phyloP scores from a whole-genome alignment of 2,888 invertebrate species.

The Cerastis rubricosa region DNA sequence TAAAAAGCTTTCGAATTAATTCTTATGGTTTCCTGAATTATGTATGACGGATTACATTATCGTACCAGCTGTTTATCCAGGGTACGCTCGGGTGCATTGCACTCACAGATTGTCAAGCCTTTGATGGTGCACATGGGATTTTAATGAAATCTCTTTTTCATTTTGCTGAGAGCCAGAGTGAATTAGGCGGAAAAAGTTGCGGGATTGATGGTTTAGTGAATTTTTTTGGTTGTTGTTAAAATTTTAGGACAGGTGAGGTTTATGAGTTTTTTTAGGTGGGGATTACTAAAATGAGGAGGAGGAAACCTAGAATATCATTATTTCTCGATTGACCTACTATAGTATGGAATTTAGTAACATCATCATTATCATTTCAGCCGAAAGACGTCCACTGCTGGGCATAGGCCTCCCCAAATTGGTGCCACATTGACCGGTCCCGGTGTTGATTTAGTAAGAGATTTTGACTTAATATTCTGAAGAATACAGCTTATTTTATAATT shows the following conservation, averaged over 20 bases:
- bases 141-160: constrained; percentile 51
- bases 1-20: constrained; percentile 78
- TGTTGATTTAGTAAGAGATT: no score
- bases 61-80: constrained; percentile 73
- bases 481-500: no score
- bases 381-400: no score
- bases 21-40: constrained; percentile 77
- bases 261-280: background rate
- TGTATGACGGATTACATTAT: constrained; percentile 78
- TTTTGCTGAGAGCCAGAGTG: constrained; percentile 42
- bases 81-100: constrained; percentile 63
- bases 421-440: no score
- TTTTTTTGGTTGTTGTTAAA: background rate
- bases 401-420: no score
- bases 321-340: no score
- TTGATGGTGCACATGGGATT: constrained; percentile 53
- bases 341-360: background rate
- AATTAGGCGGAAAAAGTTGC: constrained; percentile 40
- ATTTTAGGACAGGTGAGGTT: background rate
- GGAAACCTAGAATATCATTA: background rate
- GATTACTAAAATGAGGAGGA: no score
- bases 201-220: background rate
- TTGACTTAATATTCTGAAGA: no score
- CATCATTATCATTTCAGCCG: no score
- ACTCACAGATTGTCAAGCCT: constrained; percentile 61